A percentile compares a stretch with the other conserved stretches of the same genome.
phyloP scores from a whole-genome alignment of 2,113 vertebrate species.

The Hippolais icterina region DNA sequence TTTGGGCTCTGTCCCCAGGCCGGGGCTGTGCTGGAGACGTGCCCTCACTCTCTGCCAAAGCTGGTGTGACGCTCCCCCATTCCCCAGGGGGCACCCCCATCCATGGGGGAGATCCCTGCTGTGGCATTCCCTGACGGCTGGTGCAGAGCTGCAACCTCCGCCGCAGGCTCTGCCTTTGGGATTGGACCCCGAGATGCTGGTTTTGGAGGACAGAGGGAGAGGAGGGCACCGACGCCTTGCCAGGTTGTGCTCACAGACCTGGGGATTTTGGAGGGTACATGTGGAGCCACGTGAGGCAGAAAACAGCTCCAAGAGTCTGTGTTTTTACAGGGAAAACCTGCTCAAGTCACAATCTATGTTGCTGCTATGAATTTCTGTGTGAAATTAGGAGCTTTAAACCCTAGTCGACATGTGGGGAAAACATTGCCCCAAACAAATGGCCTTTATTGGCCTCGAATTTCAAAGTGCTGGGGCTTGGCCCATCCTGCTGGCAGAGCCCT shows the following conservation, averaged over 20 bases:
- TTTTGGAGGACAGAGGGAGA: background rate
- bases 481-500: background rate
- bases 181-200: fast-evolving
- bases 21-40: background rate
- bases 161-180: background rate
- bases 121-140: background rate
- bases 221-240: fast-evolving
- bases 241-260: fast-evolving
- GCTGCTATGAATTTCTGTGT: background rate
- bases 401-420: background rate
- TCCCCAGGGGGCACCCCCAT: background rate
- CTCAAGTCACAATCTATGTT: fast-evolving
- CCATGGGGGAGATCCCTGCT: fast-evolving
- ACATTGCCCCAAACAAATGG: background rate
- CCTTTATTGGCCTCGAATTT: slow-evolving; percentile 16
- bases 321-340: background rate
- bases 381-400: background rate
- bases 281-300: fast-evolving
- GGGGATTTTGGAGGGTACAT: background rate
- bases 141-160: background rate
- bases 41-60: background rate
- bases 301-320: background rate
- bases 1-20: background rate
- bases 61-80: fast-evolving
- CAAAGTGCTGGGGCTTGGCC: background rate